A percentile compares a stretch with the other conserved stretches of the same genome.
Conservation (phyloP, 2,113 vertebrate species). For the Ophthalmolycus amberensis region DNA sequence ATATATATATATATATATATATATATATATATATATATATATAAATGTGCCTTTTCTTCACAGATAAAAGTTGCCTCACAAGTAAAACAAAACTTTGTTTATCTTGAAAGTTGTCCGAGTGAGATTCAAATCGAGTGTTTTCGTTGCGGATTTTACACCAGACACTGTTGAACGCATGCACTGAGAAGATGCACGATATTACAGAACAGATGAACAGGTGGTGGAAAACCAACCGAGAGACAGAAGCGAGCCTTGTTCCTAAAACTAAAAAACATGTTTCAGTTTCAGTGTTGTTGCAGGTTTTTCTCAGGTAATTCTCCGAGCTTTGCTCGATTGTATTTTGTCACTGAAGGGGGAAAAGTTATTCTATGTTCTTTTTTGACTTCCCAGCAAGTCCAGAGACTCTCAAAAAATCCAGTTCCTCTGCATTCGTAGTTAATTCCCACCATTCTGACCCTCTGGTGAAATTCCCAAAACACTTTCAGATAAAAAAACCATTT, state of each 20-base stretch:
- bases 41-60: background rate
- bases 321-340: background rate
- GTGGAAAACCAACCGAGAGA: background rate
- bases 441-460: background rate
- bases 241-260: background rate
- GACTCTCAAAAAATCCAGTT: background rate
- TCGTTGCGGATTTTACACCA: too few relatives aligned
- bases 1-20: too few relatives aligned
- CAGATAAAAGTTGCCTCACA: background rate
- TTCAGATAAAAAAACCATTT: background rate
- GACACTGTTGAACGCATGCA: too few relatives aligned
- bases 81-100: background rate
- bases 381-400: background rate
- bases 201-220: too few relatives aligned
- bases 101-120: too few relatives aligned
- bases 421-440: background rate
- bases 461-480: constrained; percentile 29
- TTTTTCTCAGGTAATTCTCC: background rate
- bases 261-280: background rate
- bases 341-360: background rate
- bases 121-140: too few relatives aligned
- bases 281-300: background rate
- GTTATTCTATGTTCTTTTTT: background rate
- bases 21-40: background rate
- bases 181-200: too few relatives aligned